phyloP scores from a whole-genome alignment of 2,113 vertebrate species.

The Calyptommatus sinebrachiatus region DNA sequence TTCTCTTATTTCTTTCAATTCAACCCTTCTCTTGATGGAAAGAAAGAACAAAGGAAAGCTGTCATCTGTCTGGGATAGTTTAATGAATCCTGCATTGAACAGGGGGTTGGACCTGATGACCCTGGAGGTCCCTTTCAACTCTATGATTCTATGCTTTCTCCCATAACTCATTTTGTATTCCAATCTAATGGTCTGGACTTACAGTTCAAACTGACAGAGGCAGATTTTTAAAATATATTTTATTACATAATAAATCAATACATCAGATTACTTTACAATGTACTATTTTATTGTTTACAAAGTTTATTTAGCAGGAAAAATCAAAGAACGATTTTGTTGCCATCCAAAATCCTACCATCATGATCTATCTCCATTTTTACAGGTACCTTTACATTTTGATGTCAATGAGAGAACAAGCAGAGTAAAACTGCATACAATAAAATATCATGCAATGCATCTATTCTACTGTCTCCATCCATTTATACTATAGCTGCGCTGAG shows the following conservation, averaged over 20 bases:
- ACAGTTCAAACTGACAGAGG: neutral
- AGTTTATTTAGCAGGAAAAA: too few relatives aligned
- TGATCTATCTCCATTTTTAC: neutral
- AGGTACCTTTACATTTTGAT: neutral
- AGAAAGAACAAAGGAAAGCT: neutral
- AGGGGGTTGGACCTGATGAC: too few relatives aligned
- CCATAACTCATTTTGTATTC: neutral
- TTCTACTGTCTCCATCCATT: too few relatives aligned
- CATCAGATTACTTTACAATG: neutral
- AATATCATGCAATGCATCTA: too few relatives aligned
- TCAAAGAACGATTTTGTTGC: too few relatives aligned
- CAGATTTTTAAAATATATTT: neutral
- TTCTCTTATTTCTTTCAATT: neutral
- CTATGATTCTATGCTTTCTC: neutral
- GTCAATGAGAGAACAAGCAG: neutral
- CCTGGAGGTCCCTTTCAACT: too few relatives aligned
- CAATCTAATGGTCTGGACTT: neutral
- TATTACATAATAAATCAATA: neutral
- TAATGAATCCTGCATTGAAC: too few relatives aligned
- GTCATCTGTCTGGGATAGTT: too few relatives aligned
- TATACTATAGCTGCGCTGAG: too few relatives aligned
- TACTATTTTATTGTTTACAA: neutral
- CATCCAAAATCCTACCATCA: neutral
- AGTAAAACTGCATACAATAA: too few relatives aligned
- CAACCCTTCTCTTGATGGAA: neutral